A percentile compares a stretch with the other conserved stretches of the same genome.
Conservation (phyloP, 2,888 invertebrate species). For the Cerceris ruficornis region DNA sequence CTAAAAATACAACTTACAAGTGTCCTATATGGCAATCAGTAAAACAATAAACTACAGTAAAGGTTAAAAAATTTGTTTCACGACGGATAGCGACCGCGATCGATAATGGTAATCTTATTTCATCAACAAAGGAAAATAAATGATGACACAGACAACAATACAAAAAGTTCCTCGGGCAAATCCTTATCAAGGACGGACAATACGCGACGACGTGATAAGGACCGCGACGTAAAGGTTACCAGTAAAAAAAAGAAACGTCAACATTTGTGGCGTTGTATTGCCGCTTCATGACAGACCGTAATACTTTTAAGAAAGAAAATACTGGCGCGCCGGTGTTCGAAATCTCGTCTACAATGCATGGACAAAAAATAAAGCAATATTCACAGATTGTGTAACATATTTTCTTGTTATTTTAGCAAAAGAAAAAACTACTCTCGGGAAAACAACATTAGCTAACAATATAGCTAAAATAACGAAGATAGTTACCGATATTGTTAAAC, state of each 20-base stretch:
- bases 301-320: constrained; percentile 59
- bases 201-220: constrained; percentile 54
- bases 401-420: constrained; percentile 59
- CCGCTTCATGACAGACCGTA: constrained; percentile 51
- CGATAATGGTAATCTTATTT: constrained; percentile 29
- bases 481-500: constrained; percentile 26
- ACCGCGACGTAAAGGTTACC: constrained; percentile 48
- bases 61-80: background rate
- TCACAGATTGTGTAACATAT: constrained; percentile 53
- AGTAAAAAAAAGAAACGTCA: constrained; percentile 35
- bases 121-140: constrained; percentile 22
- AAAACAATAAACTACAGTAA: background rate
- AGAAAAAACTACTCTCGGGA: constrained; percentile 8
- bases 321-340: constrained; percentile 52
- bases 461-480: constrained; percentile 48
- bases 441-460: constrained; percentile 48
- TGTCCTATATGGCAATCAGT: background rate
- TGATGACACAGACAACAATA: constrained; percentile 38
- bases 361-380: constrained; percentile 57
- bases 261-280: constrained; percentile 37
- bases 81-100: constrained; percentile 36
- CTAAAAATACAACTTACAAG: background rate
- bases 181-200: constrained; percentile 66
- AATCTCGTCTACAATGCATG: constrained; percentile 31
- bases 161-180: constrained; percentile 43